Evolutionary conservation across 2,888 invertebrate species (phyloP), one percentile per base, ranked within the genome.

Genomic region (Theristus sp.): DNA sequence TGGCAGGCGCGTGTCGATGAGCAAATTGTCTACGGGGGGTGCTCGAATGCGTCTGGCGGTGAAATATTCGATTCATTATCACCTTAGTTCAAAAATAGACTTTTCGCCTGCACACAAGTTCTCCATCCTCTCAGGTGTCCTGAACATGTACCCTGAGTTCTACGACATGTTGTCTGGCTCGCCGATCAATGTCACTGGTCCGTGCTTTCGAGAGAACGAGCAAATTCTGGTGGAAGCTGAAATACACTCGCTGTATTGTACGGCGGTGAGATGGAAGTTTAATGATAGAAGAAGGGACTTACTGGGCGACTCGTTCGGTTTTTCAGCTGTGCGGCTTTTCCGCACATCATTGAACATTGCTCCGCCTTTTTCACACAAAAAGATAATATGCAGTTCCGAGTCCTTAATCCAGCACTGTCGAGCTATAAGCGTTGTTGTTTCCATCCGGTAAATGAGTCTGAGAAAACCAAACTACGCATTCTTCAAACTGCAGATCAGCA

Each of bases 1-100:
- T 93, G 91, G 71, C 84, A 90, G 69, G 91, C 91, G 77, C 82
- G 93, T 65, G 84, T 93, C 63, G 93, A 93, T 70, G 93, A 93
- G 72, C 85, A 85, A 71, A 88, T 93, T 72, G 82, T 90, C 73
- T 82, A 86, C 72, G 93, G 91, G 55, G 87, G 87, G 46, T 93
- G 93, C 74, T 75, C 74, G 57, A 77, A 79, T 53, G 67, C 62
- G 24, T 60, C 60, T 26, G 61, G 61, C 30, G 67, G 67, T 66
- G n/a, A n/a, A n/a, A n/a, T n/a, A n/a, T n/a, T n/a, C n/a, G n/a
- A n/a, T n/a, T n/a, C n/a, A n/a, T n/a, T n/a, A n/a, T n/a, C n/a
- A n/a, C n/a, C n/a, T n/a, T n/a, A n/a, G n/a, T n/a, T n/a, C n/a
- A n/a, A n/a, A n/a, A n/a, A n/a, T n/a, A n/a, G n/a, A 38, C 38